Evolutionary conservation across 2,113 vertebrate genomes (phyloP), one percentile per base, ranked within the genome.

Genomic region (Martes martes): DNA sequence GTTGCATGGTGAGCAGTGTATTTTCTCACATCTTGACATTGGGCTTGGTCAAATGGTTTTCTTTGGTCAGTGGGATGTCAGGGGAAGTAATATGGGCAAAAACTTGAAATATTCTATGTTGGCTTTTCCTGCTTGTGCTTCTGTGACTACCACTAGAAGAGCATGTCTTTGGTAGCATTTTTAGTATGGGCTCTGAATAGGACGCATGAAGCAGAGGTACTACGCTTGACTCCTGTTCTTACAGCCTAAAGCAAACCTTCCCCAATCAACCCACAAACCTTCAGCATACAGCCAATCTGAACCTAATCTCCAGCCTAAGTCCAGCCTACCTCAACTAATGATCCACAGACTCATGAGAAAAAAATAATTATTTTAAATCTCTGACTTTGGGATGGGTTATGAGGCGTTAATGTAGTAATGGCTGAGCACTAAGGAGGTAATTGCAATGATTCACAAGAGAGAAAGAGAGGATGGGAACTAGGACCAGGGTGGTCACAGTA

Each of bases 121-220:
- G 42, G 74, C 4, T 92, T 74, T 97, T 91, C 33, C 59, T 89
- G 57, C 52, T 83, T 89, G 89, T 95, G 74, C 28, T 80, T 84
- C 69, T 84, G 67, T 65, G 69, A 79, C 31, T 78, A 59, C 31
- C 33, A 63, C 0, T 52, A 92, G 18, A 94, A 93, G 26, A 61
- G 47, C n/a, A 33, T 47, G n/a, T 3, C 28, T 4, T 79, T 2
- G 7, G 79, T 14, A 65, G 39, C 21, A 10, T 50, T 93, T 69
- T 96, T 71, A 57, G 73, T 33, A 47, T 42, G 10, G 31, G 36
- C 7, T 79, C 59, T 47, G 78, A 71, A 83, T 23, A 76, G 63
- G 52, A 83, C 3, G 39, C 2, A 3, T 19, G 52, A 26, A 83
- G 2, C 6, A 45, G 73, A 91, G 47, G 42, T 7, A n/a, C 39